Evolutionary conservation across 2,888 invertebrate species (phyloP).

Genomic region (Agelastica alni): DNA sequence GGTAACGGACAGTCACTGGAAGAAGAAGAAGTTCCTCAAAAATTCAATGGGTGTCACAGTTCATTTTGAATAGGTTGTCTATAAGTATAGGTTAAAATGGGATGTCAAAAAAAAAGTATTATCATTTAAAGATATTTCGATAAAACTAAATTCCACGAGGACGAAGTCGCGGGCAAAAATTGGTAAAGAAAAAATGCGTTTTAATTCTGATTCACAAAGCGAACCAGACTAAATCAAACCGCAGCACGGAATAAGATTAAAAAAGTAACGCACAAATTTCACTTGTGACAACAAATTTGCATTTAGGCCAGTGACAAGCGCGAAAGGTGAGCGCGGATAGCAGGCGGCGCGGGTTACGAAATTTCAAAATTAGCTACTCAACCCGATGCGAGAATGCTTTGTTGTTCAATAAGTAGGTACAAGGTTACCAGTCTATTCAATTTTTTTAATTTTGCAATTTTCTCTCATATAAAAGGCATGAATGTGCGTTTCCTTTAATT

Average conservation of each 20-base stretch:
- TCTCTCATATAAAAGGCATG: neutral
- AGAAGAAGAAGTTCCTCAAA: too few species aligned
- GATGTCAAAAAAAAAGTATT: too few species aligned
- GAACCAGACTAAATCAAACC: neutral
- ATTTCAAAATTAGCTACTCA: neutral
- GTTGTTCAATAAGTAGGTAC: neutral
- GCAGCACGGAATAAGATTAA: conserved; percentile 1
- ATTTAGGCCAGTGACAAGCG: neutral
- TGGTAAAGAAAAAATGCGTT: too few species aligned
- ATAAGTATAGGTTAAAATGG: too few species aligned
- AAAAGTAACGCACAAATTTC: neutral
- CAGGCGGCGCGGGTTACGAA: neutral
- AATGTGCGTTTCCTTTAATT: too few species aligned
- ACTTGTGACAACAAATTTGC: conserved; percentile 4
- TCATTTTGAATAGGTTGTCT: too few species aligned
- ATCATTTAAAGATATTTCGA: too few species aligned
- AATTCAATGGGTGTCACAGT: too few species aligned
- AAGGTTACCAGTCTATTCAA: neutral
- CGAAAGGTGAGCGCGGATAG: neutral
- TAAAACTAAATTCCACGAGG: too few species aligned
- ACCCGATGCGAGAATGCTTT: neutral
- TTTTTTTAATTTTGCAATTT: neutral
- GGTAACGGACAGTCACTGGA: too few species aligned
- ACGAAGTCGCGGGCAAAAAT: too few species aligned
- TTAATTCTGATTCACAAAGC: neutral